Percentiles rank a stretch among this genome's conserved stretches.
phyloP scores from a whole-genome alignment of 2,113 vertebrate species.

The Vimba vimba region DNA sequence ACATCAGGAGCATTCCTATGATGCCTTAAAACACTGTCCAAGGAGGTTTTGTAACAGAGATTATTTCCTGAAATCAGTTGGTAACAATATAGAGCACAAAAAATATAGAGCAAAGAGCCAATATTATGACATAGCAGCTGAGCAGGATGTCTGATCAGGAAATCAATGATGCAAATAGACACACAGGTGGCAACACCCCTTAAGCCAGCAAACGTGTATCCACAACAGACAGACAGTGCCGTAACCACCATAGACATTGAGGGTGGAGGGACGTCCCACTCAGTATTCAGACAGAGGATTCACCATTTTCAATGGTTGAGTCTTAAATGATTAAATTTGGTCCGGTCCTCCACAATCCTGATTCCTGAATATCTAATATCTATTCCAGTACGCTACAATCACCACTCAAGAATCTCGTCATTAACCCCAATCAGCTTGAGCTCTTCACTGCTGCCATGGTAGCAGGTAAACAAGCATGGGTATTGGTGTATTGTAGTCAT shows the following conservation, averaged over 20 bases:
- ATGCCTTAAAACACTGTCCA: not conserved
- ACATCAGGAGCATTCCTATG: not conserved
- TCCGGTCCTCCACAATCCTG: not conserved
- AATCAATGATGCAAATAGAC: constrained; percentile 38
- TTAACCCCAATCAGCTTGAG: constrained; percentile 65
- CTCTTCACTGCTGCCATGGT: constrained; percentile 68
- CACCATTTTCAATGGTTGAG: not conserved
- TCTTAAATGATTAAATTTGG: not conserved
- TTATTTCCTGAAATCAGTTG: not conserved
- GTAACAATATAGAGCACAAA: not conserved
- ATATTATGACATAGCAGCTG: not conserved
- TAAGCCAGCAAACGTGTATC: constrained; percentile 44
- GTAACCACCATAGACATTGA: not conserved
- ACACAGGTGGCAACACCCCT: constrained; percentile 46
- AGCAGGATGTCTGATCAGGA: constrained; percentile 47
- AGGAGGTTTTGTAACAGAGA: not conserved
- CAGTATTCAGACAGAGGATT: not conserved
- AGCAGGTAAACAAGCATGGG: constrained; percentile 71
- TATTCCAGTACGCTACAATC: constrained; percentile 61
- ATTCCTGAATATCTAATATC: constrained; percentile 11
- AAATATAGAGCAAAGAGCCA: not conserved
- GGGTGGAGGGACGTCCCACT: not conserved
- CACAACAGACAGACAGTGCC: not conserved
- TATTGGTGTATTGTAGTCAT: constrained; percentile 57
- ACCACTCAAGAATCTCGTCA: constrained; percentile 59